A percentile compares a stretch with the other conserved stretches of the same genome.
phyloP scores from a whole-genome alignment of 2,888 invertebrate species.

The Agriotes lineatus region DNA sequence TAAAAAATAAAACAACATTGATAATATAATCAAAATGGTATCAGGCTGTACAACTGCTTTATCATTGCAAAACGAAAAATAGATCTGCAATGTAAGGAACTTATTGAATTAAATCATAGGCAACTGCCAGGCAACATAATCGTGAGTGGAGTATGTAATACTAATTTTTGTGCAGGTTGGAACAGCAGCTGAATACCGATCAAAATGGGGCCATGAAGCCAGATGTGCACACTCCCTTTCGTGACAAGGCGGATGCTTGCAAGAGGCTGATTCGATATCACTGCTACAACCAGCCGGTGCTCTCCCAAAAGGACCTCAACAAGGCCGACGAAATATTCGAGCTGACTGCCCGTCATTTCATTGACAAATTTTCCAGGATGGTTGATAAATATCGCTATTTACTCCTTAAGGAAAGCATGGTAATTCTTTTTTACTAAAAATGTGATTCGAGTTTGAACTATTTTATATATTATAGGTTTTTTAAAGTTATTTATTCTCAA shows the following conservation, averaged over 20 bases:
- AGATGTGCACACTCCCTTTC: slow-evolving; percentile 80
- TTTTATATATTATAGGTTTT: too few relatives aligned
- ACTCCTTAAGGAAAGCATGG: slow-evolving; percentile 83
- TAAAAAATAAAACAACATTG: too few relatives aligned
- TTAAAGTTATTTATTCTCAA: too few relatives aligned
- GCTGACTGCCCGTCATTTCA: slow-evolving; percentile 75
- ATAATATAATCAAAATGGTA: too few relatives aligned
- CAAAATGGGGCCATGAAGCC: slow-evolving; percentile 81
- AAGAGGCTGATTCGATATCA: slow-evolving; percentile 83
- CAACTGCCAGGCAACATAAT: too few relatives aligned
- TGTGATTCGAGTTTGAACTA: too few relatives aligned
- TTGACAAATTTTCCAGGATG: slow-evolving; percentile 78
- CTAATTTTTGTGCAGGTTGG: slow-evolving; percentile 79
- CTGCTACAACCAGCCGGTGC: slow-evolving; percentile 77
- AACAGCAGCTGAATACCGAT: slow-evolving; percentile 81
- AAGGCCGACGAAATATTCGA: slow-evolving; percentile 80
- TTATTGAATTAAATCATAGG: too few relatives aligned
- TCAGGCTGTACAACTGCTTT: too few relatives aligned
- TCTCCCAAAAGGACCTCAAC: slow-evolving; percentile 73
- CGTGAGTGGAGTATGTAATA: too few relatives aligned
- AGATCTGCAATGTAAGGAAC: too few relatives aligned
- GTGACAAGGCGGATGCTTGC: slow-evolving; percentile 79
- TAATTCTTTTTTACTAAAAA: too few relatives aligned
- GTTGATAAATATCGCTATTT: slow-evolving; percentile 80
- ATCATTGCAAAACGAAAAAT: too few relatives aligned